phyloP scores from a whole-genome alignment of 2,888 invertebrate genomes.

The Tridacna crocea region DNA sequence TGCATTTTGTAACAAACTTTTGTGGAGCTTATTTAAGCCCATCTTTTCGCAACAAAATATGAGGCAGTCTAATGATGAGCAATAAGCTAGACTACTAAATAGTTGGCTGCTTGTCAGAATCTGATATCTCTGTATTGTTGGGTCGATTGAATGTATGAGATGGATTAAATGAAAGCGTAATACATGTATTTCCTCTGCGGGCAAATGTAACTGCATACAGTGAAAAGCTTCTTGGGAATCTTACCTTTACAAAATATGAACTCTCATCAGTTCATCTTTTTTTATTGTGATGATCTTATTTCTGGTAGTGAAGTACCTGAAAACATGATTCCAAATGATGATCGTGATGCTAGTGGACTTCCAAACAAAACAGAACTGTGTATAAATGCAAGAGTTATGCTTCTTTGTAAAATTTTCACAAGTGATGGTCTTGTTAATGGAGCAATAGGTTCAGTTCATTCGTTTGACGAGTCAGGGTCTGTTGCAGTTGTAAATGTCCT shows the following conservation, averaged over 20 bases:
- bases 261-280: constrained; percentile 11
- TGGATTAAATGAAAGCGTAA: too few species aligned
- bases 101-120: constrained; percentile 24
- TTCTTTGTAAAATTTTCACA: neutral
- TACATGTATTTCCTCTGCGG: constrained; percentile 22
- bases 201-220: constrained; percentile 14
- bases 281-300: constrained; percentile 32
- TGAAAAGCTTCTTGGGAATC: neutral
- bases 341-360: neutral
- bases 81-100: constrained; percentile 28
- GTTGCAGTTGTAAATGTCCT: constrained; percentile 12
- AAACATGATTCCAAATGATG: neutral
- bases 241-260: neutral
- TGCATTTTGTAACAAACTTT: constrained; percentile 31
- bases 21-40: constrained; percentile 48
- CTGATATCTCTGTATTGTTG: too few species aligned
- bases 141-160: too few species aligned
- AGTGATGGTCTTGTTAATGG: constrained; percentile 5
- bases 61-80: constrained; percentile 24
- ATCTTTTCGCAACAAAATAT: constrained; percentile 44
- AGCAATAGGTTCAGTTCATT: constrained; percentile 8
- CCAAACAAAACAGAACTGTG: neutral
- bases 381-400: constrained; percentile 13
- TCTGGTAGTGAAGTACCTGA: constrained; percentile 22
- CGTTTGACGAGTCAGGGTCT: neutral